A percentile compares a stretch with the other conserved stretches of the same genome.
Conservation (phyloP, 2,888 invertebrate species). For the Hirtodrosophila histrioides region DNA sequence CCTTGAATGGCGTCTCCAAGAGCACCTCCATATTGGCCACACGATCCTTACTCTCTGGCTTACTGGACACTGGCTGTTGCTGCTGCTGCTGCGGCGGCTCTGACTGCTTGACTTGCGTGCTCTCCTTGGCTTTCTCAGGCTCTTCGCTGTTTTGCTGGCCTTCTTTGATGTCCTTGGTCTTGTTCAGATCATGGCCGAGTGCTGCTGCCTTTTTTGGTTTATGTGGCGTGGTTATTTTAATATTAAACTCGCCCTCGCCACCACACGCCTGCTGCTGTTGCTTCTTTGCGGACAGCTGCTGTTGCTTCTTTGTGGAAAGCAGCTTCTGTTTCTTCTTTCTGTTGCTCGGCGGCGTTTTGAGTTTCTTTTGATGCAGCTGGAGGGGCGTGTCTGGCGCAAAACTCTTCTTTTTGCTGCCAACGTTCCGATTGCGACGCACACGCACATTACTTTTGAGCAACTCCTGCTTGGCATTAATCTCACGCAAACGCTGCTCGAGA, state of each 20-base stretch:
- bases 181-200: not conserved
- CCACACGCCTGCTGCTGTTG: constrained; percentile 1
- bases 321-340: constrained; percentile 14
- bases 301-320: not conserved
- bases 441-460: constrained; percentile 26
- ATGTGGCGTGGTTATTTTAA: constrained; percentile 73
- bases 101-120: not conserved
- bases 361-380: constrained; percentile 17
- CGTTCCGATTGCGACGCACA: constrained; percentile 11
- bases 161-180: not conserved
- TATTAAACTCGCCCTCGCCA: constrained; percentile 53
- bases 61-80: not conserved
- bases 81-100: not conserved
- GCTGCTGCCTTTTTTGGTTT: constrained; percentile 40
- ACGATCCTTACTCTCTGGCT: constrained; percentile 21
- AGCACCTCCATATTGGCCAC: constrained; percentile 80
- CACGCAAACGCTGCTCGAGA: constrained; percentile 81
- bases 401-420: constrained; percentile 16
- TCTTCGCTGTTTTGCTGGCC: not conserved
- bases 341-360: constrained; percentile 1
- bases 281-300: constrained; percentile 5
- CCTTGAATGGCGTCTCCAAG: constrained; percentile 87
- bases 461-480: constrained; percentile 72
- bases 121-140: not conserved
- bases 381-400: constrained; percentile 6